Percentiles rank a stretch among this genome's conserved stretches.
Evolutionary conservation across 2,888 invertebrate genomes (phyloP).

Genomic region (Geotrupes spiniger): DNA sequence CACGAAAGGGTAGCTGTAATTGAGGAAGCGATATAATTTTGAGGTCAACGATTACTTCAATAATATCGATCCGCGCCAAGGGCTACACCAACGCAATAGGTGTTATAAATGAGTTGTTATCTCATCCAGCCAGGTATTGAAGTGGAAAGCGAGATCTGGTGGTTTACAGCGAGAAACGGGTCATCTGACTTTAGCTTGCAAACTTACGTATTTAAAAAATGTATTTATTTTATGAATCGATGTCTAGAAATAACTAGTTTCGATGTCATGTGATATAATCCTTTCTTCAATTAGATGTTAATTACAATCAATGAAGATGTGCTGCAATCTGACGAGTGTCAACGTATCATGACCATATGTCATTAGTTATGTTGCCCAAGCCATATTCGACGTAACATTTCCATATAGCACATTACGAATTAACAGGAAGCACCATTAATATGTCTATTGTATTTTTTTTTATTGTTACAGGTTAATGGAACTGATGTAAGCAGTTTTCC

Average conservation of each 20-base stretch:
- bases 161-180: background rate
- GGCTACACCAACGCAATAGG: conserved; percentile 3
- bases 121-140: conserved; percentile 4
- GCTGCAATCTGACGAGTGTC: background rate
- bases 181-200: conserved; percentile 1
- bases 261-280: too few relatives aligned
- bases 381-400: too few relatives aligned
- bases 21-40: background rate
- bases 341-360: too few relatives aligned
- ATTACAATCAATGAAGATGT: conserved; percentile 2
- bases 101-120: conserved; percentile 7
- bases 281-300: background rate
- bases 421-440: too few relatives aligned
- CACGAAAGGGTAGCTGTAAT: background rate
- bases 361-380: too few relatives aligned
- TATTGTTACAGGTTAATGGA: conserved; percentile 56
- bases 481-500: conserved; percentile 60
- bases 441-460: too few relatives aligned
- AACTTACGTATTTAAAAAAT: background rate
- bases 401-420: too few relatives aligned
- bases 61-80: conserved; percentile 1
- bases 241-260: too few relatives aligned
- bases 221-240: too few relatives aligned
- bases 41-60: conserved; percentile 5
- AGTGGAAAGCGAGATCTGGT: conserved; percentile 6